A percentile compares a stretch with the other conserved stretches of the same genome.
phyloP scores from a whole-genome alignment of 2,797 vertebrate species.

The Lycodopsis pacificus region DNA sequence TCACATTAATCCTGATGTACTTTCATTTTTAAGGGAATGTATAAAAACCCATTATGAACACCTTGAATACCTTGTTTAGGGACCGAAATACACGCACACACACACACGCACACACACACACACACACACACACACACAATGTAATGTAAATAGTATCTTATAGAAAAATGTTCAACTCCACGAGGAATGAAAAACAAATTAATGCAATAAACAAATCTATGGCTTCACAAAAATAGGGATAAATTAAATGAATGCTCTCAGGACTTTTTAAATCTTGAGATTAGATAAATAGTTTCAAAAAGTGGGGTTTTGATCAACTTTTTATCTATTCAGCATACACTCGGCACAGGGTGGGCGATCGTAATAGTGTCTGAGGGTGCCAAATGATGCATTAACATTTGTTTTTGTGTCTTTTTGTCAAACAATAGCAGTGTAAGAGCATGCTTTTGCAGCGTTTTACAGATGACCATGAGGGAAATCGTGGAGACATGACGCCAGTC shows the following conservation, averaged over 20 bases:
- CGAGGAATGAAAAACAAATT: background rate
- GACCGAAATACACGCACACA: slow-evolving; percentile 3
- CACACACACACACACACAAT: background rate
- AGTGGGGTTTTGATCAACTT: background rate
- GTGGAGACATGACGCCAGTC: background rate
- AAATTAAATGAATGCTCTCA: background rate
- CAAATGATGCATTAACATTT: background rate
- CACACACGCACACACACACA: background rate
- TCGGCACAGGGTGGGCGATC: background rate
- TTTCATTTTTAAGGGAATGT: slow-evolving; percentile 50
- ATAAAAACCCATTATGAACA: slow-evolving; percentile 22
- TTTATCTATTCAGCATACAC: background rate
- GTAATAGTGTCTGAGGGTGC: background rate
- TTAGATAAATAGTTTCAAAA: background rate
- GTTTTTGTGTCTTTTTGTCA: background rate
- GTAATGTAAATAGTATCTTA: background rate
- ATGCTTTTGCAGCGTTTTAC: background rate
- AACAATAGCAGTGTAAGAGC: background rate
- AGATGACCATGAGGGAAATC: background rate
- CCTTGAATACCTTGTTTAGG: slow-evolving; percentile 5
- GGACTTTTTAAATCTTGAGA: background rate
- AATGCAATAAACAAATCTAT: background rate
- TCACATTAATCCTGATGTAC: slow-evolving; percentile 42
- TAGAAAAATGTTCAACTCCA: background rate
- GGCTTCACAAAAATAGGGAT: background rate